Conservation (phyloP, 2,888 invertebrate genomes). For the Smittia sp. region DNA sequence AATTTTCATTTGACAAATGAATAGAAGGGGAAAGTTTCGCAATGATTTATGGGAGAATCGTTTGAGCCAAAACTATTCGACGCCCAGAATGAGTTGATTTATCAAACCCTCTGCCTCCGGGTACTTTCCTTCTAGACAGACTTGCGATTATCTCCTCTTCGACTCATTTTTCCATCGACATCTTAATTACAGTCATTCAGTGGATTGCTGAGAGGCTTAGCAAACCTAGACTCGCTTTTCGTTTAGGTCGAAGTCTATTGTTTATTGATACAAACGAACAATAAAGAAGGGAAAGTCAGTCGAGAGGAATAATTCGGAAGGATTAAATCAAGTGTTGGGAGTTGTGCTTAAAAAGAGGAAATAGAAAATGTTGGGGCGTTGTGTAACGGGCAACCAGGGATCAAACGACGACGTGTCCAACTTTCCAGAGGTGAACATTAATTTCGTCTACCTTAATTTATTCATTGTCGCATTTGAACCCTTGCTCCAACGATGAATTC, state of each 20-base stretch:
- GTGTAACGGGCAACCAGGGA: constrained; percentile 60
- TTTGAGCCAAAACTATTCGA: too few species aligned
- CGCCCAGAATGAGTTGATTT: too few species aligned
- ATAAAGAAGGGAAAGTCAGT: too few species aligned
- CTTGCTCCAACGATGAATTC: too few species aligned
- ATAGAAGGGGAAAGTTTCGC: too few species aligned
- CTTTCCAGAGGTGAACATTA: constrained; percentile 29
- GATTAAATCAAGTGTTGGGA: not conserved
- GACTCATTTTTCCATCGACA: not conserved
- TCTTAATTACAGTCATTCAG: not conserved
- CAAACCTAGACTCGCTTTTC: not conserved
- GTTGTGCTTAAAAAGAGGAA: not conserved
- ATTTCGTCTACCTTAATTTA: constrained; percentile 13
- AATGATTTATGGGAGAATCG: too few species aligned
- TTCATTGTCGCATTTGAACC: not conserved
- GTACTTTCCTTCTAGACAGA: not conserved
- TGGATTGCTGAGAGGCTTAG: not conserved
- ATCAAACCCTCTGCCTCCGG: not conserved
- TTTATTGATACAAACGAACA: too few species aligned
- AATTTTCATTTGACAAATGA: too few species aligned
- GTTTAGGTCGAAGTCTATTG: too few species aligned
- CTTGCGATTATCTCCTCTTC: not conserved
- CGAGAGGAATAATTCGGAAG: too few species aligned
- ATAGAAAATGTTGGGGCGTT: constrained; percentile 51
- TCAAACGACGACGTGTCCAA: constrained; percentile 69